A percentile compares a stretch with the other conserved stretches of the same genome.
These are phyloP conservation scores for Koerneria pararmatus DNA, from an alignment of 2,888 invertebrate genomes.

Conservation along the genomic window DNA sequence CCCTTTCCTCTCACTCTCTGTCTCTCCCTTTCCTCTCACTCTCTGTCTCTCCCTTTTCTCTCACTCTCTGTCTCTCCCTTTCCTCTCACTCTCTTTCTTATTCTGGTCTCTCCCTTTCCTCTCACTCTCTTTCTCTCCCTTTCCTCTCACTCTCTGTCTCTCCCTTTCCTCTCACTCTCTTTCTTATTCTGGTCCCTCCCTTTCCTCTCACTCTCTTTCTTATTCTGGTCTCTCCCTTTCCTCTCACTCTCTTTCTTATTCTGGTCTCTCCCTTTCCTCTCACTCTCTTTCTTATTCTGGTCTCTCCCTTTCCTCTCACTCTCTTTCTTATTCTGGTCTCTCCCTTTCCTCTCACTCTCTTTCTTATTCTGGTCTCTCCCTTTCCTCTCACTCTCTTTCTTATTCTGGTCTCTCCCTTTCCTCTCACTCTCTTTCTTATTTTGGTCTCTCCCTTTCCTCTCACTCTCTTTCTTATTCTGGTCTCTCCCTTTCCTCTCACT, in stretches of 20 bases:
- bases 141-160: background rate
- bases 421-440: constrained; percentile 4
- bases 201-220: background rate
- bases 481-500: background rate
- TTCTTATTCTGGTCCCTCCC: no score
- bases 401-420: constrained; percentile 3
- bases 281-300: background rate
- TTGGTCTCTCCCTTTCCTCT: constrained; percentile 1
- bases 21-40: background rate
- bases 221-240: background rate
- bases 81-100: background rate
- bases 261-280: background rate
- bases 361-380: background rate
- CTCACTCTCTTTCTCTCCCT: background rate
- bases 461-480: background rate
- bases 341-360: background rate
- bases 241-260: background rate
- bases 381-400: background rate
- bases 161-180: no score
- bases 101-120: background rate
- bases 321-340: background rate
- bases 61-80: background rate
- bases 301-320: background rate
- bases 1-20: background rate
- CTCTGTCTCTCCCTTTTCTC: background rate